Percentiles rank a stretch among this genome's conserved stretches.
phyloP scores from a whole-genome alignment of 2,888 invertebrate species.

The Phengaris arion region DNA sequence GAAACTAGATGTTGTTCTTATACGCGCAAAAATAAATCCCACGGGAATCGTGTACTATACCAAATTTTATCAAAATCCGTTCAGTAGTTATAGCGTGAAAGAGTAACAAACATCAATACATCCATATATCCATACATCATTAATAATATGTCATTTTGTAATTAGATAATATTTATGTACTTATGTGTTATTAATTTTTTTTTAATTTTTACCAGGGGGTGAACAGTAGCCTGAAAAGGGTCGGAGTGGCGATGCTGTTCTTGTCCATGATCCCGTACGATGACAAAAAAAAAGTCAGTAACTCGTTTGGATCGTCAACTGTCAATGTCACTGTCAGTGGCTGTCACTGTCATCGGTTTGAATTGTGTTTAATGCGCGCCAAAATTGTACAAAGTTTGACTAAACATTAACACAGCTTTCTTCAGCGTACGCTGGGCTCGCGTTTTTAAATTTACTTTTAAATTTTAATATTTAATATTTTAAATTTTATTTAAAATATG shows the following conservation, averaged over 20 bases:
- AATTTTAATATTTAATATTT: too few relatives aligned
- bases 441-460: too few relatives aligned
- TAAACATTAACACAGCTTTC: background rate
- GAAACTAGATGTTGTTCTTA: too few relatives aligned
- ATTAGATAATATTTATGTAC: too few relatives aligned
- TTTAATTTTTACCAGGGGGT: slow-evolving; percentile 58
- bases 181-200: slow-evolving; percentile 31
- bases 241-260: slow-evolving; percentile 69
- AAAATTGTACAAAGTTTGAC: slow-evolving; percentile 9
- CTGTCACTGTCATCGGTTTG: slow-evolving; percentile 9
- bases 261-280: slow-evolving; percentile 57
- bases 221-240: slow-evolving; percentile 63
- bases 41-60: too few relatives aligned
- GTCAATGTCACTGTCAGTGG: slow-evolving; percentile 5
- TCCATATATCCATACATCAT: too few relatives aligned
- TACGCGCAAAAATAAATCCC: too few relatives aligned
- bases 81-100: too few relatives aligned
- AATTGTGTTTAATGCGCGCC: slow-evolving; percentile 9
- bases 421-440: background rate
- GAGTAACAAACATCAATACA: too few relatives aligned
- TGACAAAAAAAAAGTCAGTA: slow-evolving; percentile 70
- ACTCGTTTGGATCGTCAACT: slow-evolving; percentile 39
- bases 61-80: too few relatives aligned
- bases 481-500: too few relatives aligned
- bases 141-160: too few relatives aligned